Conservation (phyloP, 2,888 invertebrate genomes). For the Leptinotarsa tumamoca region DNA sequence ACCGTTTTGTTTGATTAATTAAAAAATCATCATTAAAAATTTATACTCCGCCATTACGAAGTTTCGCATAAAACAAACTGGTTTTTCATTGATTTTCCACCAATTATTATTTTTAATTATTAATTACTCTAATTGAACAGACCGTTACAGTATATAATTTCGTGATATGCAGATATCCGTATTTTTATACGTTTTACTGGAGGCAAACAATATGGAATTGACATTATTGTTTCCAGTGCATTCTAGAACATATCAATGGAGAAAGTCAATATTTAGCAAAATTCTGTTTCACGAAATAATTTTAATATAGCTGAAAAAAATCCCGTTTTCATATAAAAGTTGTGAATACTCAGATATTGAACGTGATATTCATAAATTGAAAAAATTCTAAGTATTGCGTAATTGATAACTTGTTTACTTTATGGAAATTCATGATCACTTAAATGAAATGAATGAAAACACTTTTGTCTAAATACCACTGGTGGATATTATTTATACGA, state of each 20-base stretch:
- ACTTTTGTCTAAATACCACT: too few species aligned
- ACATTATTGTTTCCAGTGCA: conserved; percentile 1
- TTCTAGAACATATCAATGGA: neutral
- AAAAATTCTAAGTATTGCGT: too few species aligned
- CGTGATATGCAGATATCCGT: conserved; percentile 22
- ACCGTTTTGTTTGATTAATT: conserved; percentile 48
- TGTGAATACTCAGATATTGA: too few species aligned
- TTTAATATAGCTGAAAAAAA: neutral
- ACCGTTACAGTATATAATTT: conserved; percentile 43
- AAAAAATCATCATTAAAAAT: conserved; percentile 51
- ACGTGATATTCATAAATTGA: too few species aligned
- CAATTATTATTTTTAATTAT: conserved; percentile 56
- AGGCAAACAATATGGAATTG: conserved; percentile 23
- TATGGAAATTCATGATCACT: too few species aligned
- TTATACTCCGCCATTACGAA: conserved; percentile 45
- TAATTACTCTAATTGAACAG: conserved; percentile 53
- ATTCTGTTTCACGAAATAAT: neutral
- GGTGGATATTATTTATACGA: too few species aligned
- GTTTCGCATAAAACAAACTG: conserved; percentile 39
- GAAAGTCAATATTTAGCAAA: neutral
- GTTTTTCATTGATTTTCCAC: conserved; percentile 50
- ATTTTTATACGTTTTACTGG: conserved; percentile 21
- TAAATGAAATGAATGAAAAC: too few species aligned
- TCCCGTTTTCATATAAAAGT: too few species aligned
- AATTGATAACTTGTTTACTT: too few species aligned